Evolutionary conservation across 2,797 vertebrate species (phyloP).

Genomic region (Rhinatrema bivittatum): DNA sequence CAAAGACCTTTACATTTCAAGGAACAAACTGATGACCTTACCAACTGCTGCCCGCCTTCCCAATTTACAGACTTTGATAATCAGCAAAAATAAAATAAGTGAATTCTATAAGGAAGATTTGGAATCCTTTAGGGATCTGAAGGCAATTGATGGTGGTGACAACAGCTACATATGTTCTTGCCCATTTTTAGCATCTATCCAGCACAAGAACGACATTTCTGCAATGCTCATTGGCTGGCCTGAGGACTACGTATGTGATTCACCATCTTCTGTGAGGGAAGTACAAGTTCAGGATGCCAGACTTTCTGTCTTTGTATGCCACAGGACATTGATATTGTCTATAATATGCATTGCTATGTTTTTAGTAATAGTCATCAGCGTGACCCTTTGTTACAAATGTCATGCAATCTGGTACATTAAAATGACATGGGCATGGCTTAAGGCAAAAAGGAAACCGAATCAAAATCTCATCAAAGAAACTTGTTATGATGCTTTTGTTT

Average conservation of each 20-base stretch:
- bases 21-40: slow-evolving; percentile 56
- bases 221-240: slow-evolving; percentile 45
- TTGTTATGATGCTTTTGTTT: slow-evolving; percentile 64
- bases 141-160: slow-evolving; percentile 46
- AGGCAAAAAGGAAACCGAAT: slow-evolving; percentile 56
- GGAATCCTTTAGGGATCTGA: slow-evolving; percentile 35
- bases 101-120: slow-evolving; percentile 49
- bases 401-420: slow-evolving; percentile 63
- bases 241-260: slow-evolving; percentile 55
- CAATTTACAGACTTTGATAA: slow-evolving; percentile 28
- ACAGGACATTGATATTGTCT: slow-evolving; percentile 33
- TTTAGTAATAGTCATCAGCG: slow-evolving; percentile 22
- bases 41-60: slow-evolving; percentile 38
- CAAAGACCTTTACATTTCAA: slow-evolving; percentile 53
- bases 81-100: slow-evolving; percentile 52
- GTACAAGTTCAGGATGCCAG: slow-evolving; percentile 14
- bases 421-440: slow-evolving; percentile 69
- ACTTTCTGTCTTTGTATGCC: slow-evolving; percentile 50
- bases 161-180: slow-evolving; percentile 70
- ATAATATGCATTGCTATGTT: slow-evolving; percentile 35
- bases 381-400: slow-evolving; percentile 38
- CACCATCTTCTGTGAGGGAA: slow-evolving; percentile 48
- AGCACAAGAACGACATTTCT: background rate
- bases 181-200: slow-evolving; percentile 54
- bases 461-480: slow-evolving; percentile 15